phyloP scores from a whole-genome alignment of 2,113 vertebrate genomes.

The Rhegmatorhina hoffmannsi region DNA sequence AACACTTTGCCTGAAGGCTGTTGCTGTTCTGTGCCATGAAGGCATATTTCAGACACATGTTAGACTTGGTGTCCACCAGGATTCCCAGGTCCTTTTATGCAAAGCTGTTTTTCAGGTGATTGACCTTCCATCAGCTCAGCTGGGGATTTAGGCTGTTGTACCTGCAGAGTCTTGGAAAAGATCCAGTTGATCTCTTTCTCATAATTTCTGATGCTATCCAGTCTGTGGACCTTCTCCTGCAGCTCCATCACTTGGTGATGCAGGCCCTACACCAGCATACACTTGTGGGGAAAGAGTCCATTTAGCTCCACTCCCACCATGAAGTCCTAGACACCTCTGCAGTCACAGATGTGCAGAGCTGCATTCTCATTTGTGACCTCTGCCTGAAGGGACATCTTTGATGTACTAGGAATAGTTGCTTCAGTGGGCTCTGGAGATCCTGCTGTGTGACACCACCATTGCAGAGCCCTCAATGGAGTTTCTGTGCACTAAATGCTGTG shows the following conservation, averaged over 20 bases:
- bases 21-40: not conserved
- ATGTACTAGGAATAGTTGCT: not conserved
- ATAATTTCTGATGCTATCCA: not conserved
- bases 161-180: not conserved
- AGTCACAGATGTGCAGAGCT: not conserved
- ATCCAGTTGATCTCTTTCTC: not conserved
- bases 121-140: not conserved
- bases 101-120: not conserved
- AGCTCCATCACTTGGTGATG: not conserved
- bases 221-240: not conserved
- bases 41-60: not conserved
- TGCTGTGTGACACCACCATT: not conserved
- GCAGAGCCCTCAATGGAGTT: not conserved
- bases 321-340: not conserved
- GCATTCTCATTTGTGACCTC: not conserved
- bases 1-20: not conserved
- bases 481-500: not conserved
- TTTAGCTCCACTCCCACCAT: not conserved
- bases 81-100: not conserved
- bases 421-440: not conserved
- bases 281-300: not conserved
- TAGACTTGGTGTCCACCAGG: not conserved
- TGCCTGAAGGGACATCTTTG: not conserved
- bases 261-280: rapidly evolving
- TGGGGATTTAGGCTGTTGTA: not conserved